Evolutionary conservation across 2,888 invertebrate genomes (phyloP).

Genomic region (Agrochola circellaris): DNA sequence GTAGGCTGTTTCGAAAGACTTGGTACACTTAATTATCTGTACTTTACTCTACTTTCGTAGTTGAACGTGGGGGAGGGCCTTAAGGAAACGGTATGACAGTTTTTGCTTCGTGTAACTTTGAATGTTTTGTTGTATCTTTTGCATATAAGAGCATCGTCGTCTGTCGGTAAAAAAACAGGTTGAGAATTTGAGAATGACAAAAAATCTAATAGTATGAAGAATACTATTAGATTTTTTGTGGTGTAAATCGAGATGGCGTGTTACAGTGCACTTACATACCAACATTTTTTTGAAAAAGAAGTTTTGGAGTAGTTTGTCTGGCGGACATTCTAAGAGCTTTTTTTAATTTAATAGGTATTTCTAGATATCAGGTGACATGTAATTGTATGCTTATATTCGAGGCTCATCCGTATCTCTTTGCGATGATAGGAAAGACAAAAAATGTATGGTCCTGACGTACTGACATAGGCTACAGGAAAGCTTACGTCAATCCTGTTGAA

Average conservation of each 20-base stretch:
- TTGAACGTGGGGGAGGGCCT: conserved; percentile 21
- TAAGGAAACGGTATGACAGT: conserved; percentile 5
- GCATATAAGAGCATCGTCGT: conserved; percentile 6
- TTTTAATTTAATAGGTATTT: neutral
- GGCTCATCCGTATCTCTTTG: neutral
- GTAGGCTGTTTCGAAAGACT: conserved; percentile 63
- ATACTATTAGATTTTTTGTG: conserved; percentile 31
- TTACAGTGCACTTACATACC: neutral
- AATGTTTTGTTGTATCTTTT: conserved; percentile 39
- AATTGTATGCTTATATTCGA: neutral
- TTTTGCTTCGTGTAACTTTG: conserved; percentile 30
- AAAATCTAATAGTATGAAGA: too few species aligned
- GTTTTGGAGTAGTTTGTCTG: neutral
- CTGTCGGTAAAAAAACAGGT: conserved; percentile 19
- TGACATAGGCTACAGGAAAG: neutral
- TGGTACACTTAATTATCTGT: conserved; percentile 44
- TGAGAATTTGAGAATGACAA: conserved; percentile 5
- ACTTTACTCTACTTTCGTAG: conserved; percentile 48
- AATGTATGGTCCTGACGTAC: neutral
- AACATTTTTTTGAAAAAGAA: neutral
- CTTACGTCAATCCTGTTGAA: neutral
- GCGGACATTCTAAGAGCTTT: neutral
- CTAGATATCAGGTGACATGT: neutral
- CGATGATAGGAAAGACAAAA: neutral
- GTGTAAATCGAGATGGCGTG: neutral